Base-by-base conservation (phyloP, 2,888 invertebrate genomes). In the Hylaea fasciaria region DNA sequence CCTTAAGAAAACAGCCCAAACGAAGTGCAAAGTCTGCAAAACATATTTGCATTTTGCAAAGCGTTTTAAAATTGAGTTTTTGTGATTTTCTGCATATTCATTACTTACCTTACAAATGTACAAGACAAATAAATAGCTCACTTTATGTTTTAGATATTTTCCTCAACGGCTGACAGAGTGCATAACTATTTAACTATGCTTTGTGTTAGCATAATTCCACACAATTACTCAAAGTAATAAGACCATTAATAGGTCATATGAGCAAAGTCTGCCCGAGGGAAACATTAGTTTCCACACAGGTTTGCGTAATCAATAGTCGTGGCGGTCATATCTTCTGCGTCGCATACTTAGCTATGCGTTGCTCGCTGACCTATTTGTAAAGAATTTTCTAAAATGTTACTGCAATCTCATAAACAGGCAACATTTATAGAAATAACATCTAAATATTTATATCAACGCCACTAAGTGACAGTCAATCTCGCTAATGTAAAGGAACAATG, bases 221-320 rank as follows among this genome's bases (percentile, higher is more conserved):
- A 48, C 43, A 46, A 28, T 45, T 48, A 52, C 43, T 52, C 37
- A 13, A 56, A 44, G 43, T 56, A 60, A 57, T 52, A 57, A n/a
- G 47, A 54, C 44, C 37, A 57, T 53, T 62, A 57, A 64, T 62
- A 62, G 50, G 58, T 61, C 54, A 63, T 28, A 35, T 48, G 55
- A 60, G 28, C 50, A 47, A 57, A 62, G 52, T 58, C 47, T 55
- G 61, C 56, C 50, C 43, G n/a, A 52, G 43, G 51, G 61, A 59
- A 62, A 55, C 52, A 49, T 57, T 32, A 53, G 53, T 52, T 54
- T 57, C 50, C 43, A 51, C 50, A 64, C 51, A 45, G 44, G 58
- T 57, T 67, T 57, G 52, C 60, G 57, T 63, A 63, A 68, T 62
- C 68, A 58, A 66, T 65, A 60, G 53, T 58, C 56, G 57, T 62